Evolutionary conservation across 2,888 invertebrate species (phyloP), one percentile per base, ranked within the genome.

Genomic region (Dolichomitus sp.): DNA sequence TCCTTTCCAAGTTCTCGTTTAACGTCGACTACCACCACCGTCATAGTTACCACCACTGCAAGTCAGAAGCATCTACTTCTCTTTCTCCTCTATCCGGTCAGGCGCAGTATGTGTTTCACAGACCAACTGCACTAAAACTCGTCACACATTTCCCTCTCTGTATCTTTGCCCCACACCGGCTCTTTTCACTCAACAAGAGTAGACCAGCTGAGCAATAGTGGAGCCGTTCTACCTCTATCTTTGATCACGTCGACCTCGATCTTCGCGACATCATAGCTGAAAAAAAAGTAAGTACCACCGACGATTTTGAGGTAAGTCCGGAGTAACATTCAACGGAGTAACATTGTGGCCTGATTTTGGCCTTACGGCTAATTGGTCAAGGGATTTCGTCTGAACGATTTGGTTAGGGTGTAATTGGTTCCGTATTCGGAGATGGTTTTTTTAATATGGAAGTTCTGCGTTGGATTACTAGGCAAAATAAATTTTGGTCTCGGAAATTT

Each of bases 1-100:
- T 86, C 88, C 78, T 89, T 75, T 75, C 70, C 59, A 83, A 66
- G 87, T 70, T 88, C 85, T 82, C 86, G 68, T 78, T 75, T 81
- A 82, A 74, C 79, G 70, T 72, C 82, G 81, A 77, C 70, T 80
- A 52, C 70, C 78, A 61, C 77, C 66, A 23, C 65, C 19, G 40
- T 17, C 19, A 33, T 17, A 9, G 52, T 37, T 69, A 59, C 52
- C 54, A 70, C 48, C 63, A 19, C 73, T 42, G 17, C 40, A 4
- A 17, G 11, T 30, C 54, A 37, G 27, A 27, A 48, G 48, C 23
- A 52, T 40, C n/a, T 27, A 50, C 30, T 52, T 23, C 52, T 33
- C 19, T 63, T 74, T 23, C 42, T 52, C 42, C 17, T 23, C 65
- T 6, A 14, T 50, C 73, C 19, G 37, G 50, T 37, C 33, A 27